phyloP scores from a whole-genome alignment of 2,797 vertebrate species.

The Podarcis siculus region DNA sequence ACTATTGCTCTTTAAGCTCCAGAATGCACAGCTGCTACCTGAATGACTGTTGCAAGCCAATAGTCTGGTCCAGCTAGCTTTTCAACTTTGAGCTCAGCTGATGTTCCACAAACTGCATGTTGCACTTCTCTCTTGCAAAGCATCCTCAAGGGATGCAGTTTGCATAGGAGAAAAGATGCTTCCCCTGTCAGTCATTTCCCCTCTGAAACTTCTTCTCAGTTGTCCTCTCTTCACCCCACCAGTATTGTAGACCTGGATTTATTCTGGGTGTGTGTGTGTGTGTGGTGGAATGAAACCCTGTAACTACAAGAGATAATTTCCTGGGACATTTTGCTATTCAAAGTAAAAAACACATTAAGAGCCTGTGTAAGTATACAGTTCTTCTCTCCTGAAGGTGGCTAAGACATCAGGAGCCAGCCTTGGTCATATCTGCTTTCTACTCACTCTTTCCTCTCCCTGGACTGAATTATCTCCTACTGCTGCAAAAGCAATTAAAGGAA shows the following conservation, averaged over 20 bases:
- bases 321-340: background rate
- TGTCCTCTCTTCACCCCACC: too few relatives aligned
- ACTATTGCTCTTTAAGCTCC: background rate
- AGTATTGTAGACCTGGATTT: too few relatives aligned
- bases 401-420: background rate
- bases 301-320: background rate
- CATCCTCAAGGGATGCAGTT: too few relatives aligned
- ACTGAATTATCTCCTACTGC: too few relatives aligned
- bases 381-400: background rate
- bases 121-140: too few relatives aligned
- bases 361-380: background rate
- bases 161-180: too few relatives aligned
- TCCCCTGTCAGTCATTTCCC: too few relatives aligned
- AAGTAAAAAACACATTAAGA: fast-evolving
- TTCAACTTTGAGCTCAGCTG: background rate
- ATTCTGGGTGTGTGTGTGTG: too few relatives aligned
- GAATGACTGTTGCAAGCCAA: background rate
- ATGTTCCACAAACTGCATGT: background rate
- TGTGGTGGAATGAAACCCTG: too few relatives aligned
- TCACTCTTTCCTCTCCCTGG: background rate
- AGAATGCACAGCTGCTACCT: background rate
- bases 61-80: background rate
- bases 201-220: too few relatives aligned
- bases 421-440: background rate
- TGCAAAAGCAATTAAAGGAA: background rate